phyloP scores from a whole-genome alignment of 2,797 vertebrate species.

The Neomorphus geoffroyi region DNA sequence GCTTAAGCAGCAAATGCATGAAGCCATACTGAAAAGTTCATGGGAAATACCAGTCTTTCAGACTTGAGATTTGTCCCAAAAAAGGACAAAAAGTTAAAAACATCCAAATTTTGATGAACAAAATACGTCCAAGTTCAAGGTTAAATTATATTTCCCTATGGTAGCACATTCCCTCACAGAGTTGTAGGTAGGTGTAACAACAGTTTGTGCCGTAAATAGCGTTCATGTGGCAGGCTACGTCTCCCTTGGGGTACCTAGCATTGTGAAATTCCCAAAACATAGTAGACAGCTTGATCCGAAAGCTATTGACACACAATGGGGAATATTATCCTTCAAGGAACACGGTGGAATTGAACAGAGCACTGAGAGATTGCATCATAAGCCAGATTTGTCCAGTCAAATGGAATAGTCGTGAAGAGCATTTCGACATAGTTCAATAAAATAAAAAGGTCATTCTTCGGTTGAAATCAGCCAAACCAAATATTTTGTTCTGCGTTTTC shows the following conservation, averaged over 20 bases:
- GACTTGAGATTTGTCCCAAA: background rate
- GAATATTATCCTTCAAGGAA: background rate
- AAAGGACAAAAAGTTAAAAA: background rate
- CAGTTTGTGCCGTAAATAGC: background rate
- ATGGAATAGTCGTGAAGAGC: background rate
- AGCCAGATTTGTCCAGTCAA: background rate
- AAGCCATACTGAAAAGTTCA: background rate
- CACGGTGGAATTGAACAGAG: background rate
- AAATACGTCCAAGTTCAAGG: background rate
- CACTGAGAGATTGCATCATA: background rate
- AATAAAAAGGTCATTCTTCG: background rate
- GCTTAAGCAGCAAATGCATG: background rate
- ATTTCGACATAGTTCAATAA: background rate
- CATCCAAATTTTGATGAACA: background rate
- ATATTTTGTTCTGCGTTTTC: background rate
- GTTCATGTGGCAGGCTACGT: rapidly evolving
- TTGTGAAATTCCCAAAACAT: background rate
- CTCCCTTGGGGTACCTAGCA: background rate
- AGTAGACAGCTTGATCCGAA: background rate
- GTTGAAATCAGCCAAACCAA: background rate
- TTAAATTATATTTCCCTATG: background rate
- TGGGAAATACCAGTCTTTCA: background rate
- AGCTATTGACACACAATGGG: background rate
- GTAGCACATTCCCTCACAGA: background rate
- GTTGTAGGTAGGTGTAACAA: background rate